Evolutionary conservation across 1,140 invertebrate species (phyloP).

Genomic region (Teleogryllus occipitalis): DNA sequence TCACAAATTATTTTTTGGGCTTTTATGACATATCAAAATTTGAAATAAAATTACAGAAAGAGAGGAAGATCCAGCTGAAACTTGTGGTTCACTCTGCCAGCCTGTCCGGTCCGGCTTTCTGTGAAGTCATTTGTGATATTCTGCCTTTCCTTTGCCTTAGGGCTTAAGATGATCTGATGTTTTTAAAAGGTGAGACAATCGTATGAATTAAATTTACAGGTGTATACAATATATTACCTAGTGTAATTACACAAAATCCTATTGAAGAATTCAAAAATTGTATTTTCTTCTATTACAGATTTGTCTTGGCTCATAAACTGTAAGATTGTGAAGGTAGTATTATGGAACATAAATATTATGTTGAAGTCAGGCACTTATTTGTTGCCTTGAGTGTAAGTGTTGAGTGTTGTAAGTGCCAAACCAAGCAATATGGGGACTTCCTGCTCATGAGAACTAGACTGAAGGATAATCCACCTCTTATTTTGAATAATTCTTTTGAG

Average conservation of each 20-base stretch:
- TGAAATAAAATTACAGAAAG: background rate
- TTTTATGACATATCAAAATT: too few relatives aligned
- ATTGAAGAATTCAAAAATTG: too few relatives aligned
- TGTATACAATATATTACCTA: too few relatives aligned
- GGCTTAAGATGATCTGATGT: background rate
- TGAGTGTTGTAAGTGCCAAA: background rate
- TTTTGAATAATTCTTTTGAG: background rate
- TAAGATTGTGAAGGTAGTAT: background rate
- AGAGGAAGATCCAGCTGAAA: background rate
- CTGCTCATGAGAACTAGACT: conserved; percentile 3
- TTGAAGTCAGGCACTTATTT: background rate
- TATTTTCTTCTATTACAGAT: background rate
- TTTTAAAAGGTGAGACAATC: background rate
- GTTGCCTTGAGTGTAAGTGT: background rate
- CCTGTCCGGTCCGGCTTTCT: background rate
- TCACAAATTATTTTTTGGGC: too few relatives aligned
- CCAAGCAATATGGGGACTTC: background rate
- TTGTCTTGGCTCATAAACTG: background rate
- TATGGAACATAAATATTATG: background rate
- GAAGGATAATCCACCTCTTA: background rate
- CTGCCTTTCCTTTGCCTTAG: background rate
- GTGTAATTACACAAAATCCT: too few relatives aligned
- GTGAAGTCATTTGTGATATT: background rate
- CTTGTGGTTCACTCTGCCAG: background rate
- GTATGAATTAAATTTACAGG: too few relatives aligned